Base-by-base conservation (phyloP, 1,140 invertebrate species). In the Ceratosolen fusciceps region DNA sequence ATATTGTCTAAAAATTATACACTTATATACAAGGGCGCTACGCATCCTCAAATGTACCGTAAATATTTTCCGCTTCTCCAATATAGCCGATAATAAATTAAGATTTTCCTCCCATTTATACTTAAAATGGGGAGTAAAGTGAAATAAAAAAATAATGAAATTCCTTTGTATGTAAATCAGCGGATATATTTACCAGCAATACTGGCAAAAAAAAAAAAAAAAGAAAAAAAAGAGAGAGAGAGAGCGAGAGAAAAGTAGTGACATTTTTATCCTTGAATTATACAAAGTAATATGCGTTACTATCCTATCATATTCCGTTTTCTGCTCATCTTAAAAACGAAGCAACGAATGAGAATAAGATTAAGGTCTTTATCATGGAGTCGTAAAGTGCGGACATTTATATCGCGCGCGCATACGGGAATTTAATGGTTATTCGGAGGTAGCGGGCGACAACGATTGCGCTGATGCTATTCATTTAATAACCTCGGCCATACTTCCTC, bases 391-490 rank as follows among this genome's bases (percentile, higher is more conserved):
- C 21, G 19, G 21, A 65, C 74, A 16, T 67, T 75, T 65, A 75
- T 75, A 73, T 58, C 54, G 52, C 54, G 31, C 54, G 52, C 54
- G 31, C 73, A 31, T 43, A 43, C 39, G 12, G 49, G 73, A 74
- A 74, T 74, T 74, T 74, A 52, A 77, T 49, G 74, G 74, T 31
- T 75, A 75, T 75, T 75, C 21, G 58, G 43, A 43, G 47, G 43
- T 26, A 47, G 52, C 56, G 72, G 1, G 71, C 34, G 37, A 74
- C 74, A 77, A 77, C 56, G 47, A 74, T 68, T 62, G 60, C 65
- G 31, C 43, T 31, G 39, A 49, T 34, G 60, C 29, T 49, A 1
- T 47, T 56, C 56, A 60, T 47, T 65, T 75, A 75, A n/a, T 62
- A 62, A 47, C 39, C 73, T 0, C 26, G 24, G 37, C 31, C 62